phyloP scores from a whole-genome alignment of 2,888 invertebrate species.

The Hemistola chrysoprasaria region DNA sequence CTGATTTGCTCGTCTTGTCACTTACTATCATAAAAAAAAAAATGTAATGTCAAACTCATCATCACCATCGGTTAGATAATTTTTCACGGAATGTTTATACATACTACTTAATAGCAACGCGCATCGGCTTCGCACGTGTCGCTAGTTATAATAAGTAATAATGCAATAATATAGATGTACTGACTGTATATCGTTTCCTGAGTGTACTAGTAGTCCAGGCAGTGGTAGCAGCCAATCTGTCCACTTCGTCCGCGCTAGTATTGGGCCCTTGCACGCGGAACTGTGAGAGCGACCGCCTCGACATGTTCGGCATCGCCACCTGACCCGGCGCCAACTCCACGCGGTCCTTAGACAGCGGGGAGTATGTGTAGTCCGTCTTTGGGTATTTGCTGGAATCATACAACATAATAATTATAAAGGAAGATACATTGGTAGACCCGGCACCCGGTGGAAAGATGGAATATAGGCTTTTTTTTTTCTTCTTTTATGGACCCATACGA shows the following conservation, averaged over 20 bases:
- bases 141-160: too few species aligned
- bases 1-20: too few species aligned
- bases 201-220: conserved; percentile 48
- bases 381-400: conserved; percentile 87
- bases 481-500: too few species aligned
- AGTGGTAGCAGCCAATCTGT: conserved; percentile 45
- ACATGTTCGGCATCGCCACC: conserved; percentile 95
- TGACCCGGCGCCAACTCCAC: conserved; percentile 90
- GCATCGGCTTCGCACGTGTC: too few species aligned
- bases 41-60: too few species aligned
- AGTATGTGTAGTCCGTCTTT: conserved; percentile 96
- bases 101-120: too few species aligned
- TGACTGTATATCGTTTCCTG: conserved; percentile 58
- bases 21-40: too few species aligned
- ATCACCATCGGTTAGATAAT: too few species aligned
- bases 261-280: conserved; percentile 77
- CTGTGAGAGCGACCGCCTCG: conserved; percentile 85
- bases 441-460: background rate
- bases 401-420: background rate
- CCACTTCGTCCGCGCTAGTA: conserved; percentile 57
- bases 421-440: background rate
- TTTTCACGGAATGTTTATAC: too few species aligned
- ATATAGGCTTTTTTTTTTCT: too few species aligned
- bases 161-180: conserved; percentile 24
- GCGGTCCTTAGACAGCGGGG: conserved; percentile 90